phyloP scores from a whole-genome alignment of 2,113 vertebrate species.

The Marmota monax region DNA sequence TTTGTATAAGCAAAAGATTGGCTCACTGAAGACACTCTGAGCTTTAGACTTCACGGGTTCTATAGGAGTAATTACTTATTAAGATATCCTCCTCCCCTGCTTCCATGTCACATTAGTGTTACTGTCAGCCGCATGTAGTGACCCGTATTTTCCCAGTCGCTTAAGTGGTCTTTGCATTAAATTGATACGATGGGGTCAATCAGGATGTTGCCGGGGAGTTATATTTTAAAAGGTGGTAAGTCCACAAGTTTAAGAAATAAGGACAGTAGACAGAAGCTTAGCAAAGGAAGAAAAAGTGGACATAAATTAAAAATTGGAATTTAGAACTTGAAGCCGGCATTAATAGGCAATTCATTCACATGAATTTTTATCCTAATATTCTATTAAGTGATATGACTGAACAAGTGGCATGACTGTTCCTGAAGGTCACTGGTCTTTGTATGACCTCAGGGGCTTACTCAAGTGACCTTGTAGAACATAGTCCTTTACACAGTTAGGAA shows the following conservation, averaged over 20 bases:
- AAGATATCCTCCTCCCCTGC: neutral
- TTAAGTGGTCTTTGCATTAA: neutral
- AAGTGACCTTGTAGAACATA: accelerated
- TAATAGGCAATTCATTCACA: neutral
- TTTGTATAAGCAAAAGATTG: neutral
- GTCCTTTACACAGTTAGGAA: neutral
- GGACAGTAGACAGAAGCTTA: neutral
- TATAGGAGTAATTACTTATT: neutral
- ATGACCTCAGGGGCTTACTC: neutral
- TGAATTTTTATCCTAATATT: neutral
- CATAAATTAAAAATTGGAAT: neutral
- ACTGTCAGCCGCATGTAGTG: neutral
- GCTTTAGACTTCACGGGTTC: neutral
- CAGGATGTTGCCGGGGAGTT: neutral
- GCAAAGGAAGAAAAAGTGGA: neutral
- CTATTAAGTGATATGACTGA: neutral
- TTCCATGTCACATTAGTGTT: neutral
- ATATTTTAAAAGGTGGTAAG: neutral
- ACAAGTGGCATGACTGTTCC: neutral
- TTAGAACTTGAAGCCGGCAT: neutral
- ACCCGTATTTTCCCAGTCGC: neutral
- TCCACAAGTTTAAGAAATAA: constrained; percentile 13
- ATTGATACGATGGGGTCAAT: neutral
- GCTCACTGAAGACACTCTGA: neutral
- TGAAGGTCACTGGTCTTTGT: neutral